phyloP scores from a whole-genome alignment of 2,888 invertebrate species.

The Ametastegia equiseti region DNA sequence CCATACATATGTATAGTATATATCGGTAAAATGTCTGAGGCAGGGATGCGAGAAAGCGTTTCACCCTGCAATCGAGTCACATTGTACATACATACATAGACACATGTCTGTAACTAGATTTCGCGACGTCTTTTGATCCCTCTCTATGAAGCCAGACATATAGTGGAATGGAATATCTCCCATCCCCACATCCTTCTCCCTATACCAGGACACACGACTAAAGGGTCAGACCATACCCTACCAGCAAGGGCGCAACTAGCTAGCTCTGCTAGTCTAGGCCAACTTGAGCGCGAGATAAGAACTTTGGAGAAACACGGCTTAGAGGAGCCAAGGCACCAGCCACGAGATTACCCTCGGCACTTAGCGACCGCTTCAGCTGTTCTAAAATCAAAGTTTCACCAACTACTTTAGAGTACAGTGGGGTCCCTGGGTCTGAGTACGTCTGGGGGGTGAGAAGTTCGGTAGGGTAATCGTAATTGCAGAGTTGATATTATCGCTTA shows the following conservation, averaged over 20 bases:
- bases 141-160: not conserved
- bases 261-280: constrained; percentile 1
- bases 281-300: constrained; percentile 41
- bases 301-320: constrained; percentile 11
- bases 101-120: not conserved
- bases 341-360: constrained; percentile 44
- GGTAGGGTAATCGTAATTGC: not conserved
- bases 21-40: not conserved
- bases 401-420: constrained; percentile 24
- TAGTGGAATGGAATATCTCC: not conserved
- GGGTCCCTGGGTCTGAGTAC: too few species aligned
- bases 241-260: too few species aligned
- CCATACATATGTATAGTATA: not conserved
- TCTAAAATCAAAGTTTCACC: constrained; percentile 46
- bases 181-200: not conserved
- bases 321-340: not conserved
- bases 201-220: not conserved
- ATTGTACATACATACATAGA: not conserved
- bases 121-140: not conserved
- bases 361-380: constrained; percentile 28
- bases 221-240: constrained; percentile 26
- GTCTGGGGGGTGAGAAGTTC: not conserved
- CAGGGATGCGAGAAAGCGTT: not conserved
- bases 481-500: too few species aligned
- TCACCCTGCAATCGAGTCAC: not conserved